phyloP scores from a whole-genome alignment of 2,113 vertebrate genomes.

The Prinia subflava region DNA sequence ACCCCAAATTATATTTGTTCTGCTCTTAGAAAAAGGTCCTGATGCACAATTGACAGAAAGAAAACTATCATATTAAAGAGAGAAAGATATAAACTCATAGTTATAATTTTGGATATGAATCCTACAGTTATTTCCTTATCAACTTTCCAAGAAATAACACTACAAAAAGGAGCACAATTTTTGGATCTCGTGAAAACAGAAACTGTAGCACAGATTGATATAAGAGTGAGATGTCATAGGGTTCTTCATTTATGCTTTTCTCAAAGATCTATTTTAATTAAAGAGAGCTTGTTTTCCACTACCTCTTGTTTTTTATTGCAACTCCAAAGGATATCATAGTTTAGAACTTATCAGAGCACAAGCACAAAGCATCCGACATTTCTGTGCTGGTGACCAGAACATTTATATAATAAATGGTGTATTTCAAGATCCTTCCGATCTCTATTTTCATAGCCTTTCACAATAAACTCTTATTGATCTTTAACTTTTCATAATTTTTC shows the following conservation, averaged over 20 bases:
- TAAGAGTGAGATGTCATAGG: not conserved
- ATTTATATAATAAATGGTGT: not conserved
- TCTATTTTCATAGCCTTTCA: not conserved
- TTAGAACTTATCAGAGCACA: not conserved
- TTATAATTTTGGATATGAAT: not conserved
- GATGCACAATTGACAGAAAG: not conserved
- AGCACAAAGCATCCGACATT: not conserved
- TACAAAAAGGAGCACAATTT: not conserved
- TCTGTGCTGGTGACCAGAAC: not conserved
- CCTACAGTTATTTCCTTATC: constrained; percentile 10
- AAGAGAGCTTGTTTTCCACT: not conserved
- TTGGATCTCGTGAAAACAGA: not conserved
- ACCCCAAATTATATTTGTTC: not conserved
- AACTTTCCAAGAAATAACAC: not conserved
- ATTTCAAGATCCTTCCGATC: not conserved
- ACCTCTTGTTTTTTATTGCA: not conserved
- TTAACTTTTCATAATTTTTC: not conserved
- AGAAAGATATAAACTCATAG: not conserved
- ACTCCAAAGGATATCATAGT: not conserved
- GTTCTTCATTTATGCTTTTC: not conserved
- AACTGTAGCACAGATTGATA: not conserved
- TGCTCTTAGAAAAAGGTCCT: not conserved
- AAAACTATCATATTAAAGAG: not conserved
- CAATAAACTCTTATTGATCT: not conserved
- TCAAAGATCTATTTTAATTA: not conserved